A percentile compares a stretch with the other conserved stretches of the same genome.
Evolutionary conservation across 1,140 invertebrate genomes (phyloP).

Genomic region (Bombus confusus): DNA sequence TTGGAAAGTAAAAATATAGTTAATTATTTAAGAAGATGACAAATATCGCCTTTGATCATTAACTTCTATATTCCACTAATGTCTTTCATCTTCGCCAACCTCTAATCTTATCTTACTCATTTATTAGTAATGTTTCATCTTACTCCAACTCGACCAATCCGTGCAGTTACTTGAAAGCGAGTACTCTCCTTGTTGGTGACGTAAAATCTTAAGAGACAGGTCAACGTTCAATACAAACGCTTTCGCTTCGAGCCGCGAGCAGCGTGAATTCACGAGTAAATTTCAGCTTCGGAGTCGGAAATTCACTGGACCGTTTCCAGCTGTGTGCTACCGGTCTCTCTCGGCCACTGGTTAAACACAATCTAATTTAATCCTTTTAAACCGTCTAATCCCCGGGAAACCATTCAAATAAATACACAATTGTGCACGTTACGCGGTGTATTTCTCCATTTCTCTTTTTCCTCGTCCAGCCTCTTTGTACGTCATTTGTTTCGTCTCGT

Average conservation of each 20-base stretch:
- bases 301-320: constrained; percentile 55
- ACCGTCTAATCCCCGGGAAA: constrained; percentile 56
- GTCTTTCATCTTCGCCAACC: no score
- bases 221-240: constrained; percentile 1
- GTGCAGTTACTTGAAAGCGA: not conserved
- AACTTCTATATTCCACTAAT: no score
- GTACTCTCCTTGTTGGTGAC: not conserved
- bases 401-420: constrained; percentile 62
- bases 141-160: not conserved
- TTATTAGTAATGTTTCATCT: no score
- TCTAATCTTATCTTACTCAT: no score
- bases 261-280: constrained; percentile 36
- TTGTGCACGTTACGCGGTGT: not conserved
- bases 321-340: constrained; percentile 13
- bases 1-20: no score
- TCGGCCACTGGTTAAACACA: constrained; percentile 51
- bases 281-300: constrained; percentile 33
- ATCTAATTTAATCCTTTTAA: constrained; percentile 66
- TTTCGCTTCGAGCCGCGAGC: not conserved
- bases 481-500: not conserved
- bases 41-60: no score
- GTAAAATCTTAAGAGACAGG: constrained; percentile 9
- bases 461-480: not conserved
- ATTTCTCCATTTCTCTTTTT: not conserved
- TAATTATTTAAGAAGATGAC: no score